Base-by-base conservation (phyloP, 2,113 vertebrate genomes). In the Urocynchramus pylzowi region DNA sequence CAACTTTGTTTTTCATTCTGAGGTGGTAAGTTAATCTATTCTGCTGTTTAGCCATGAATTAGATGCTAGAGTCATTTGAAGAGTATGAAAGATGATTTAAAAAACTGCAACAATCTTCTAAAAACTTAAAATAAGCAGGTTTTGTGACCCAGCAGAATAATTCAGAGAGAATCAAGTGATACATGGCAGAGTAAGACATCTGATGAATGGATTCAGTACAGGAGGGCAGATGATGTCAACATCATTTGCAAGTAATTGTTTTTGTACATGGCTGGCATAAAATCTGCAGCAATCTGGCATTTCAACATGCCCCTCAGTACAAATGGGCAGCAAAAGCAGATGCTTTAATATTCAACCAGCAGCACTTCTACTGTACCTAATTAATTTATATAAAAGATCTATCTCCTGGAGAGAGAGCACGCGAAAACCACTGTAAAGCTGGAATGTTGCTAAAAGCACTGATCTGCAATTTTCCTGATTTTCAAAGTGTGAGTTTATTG, bases 211-310 rank as follows among this genome's bases (percentile, higher is more conserved):
- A 85, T 90, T 76, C 52, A 59, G 90, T 63, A 84, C 82, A 70
- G 79, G 44, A 96, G 95, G 95, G 85, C 87, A 88, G 71, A 71
- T 81, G 85, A 95, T 94, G 87, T 93, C 92, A 94, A 88, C 79
- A 88, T 95, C 85, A 86, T 97, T 86, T 94, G 85, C 54, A 95
- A 90, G 85, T 93, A 95, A 93, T 94, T 90, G 82, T 70, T 83
- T 91, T 74, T 88, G 92, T 59, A 88, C 92, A 33, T 26, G 95
- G 71, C 42, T 80, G 16, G 95, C 90, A 94, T 96, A 67, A 39
- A 79, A 94, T 90, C 47, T 24, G 17, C 45, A 16, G 10, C 21
- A 84, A 71, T 60, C 76, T 9, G 53, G 16, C 61, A 33, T 65
- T 44, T 28, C 57, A 47, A 4, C 1, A 31, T 69, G 75, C 67